Base-by-base conservation (phyloP, 2,888 invertebrate genomes). In the Machimus atricapillus region DNA sequence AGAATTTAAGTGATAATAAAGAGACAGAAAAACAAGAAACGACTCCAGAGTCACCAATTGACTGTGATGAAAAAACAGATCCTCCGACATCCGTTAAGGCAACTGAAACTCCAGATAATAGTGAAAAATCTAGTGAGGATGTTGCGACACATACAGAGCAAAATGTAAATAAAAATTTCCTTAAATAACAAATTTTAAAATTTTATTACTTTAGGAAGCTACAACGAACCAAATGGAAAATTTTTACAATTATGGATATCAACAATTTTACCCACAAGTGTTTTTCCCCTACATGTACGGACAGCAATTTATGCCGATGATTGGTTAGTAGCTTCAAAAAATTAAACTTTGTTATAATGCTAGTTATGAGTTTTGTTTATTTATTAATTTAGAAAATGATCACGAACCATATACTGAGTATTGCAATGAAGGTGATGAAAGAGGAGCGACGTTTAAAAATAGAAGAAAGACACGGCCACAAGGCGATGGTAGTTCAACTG, bases 281-380 rank as follows among this genome's bases (percentile, higher is more conserved):
- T 88, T 87, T 81, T 88, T 88, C 87, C 89, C 89, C 34, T 89
- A 87, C 82, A 56, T 88, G 86, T 87, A 85, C 52, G 87, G 88
- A 27, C 89, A 87, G 27, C 88, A 85, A 85, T 87, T 88, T 56
- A 85, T 88, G n/a, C 89, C 89, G 37, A 34, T 88, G 76, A 86
- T 87, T 40, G 88, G 89, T 89, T 86, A 87, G 12, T 31, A 85
- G 2, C 23, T 16, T 14, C 19, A 79, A 79, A 37, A 16, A 8
- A 43, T 46, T 79, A 19, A 23, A 3, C 12, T 19, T 46, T 31
- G 2, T 7, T 77, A 52, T 79, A 86, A 14, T 9, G n/a, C 8
- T 16, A 27, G 27, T 16, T 73, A 31, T n/a, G 6, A 31, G 9
- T 8, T 34, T 37, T 76, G 16, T 14, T 76, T 3, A n/a, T 76